Evolutionary conservation across 2,888 invertebrate genomes (phyloP).

Genomic region (Pterobdella sp.): DNA sequence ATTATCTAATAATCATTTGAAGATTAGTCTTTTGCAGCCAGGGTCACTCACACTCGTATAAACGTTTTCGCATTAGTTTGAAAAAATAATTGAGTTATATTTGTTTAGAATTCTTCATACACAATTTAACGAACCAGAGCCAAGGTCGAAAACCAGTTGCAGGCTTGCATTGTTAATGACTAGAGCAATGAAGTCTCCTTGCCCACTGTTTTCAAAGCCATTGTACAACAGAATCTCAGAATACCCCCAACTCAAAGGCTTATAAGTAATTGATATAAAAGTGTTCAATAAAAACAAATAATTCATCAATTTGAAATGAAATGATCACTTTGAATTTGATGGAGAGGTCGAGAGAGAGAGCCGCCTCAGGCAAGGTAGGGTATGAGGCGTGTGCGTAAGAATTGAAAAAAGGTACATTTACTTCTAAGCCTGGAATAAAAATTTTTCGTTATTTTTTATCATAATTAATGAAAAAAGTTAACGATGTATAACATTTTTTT

Average conservation of each 20-base stretch:
- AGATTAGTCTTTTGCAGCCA: too few relatives aligned
- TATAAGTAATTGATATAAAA: neutral
- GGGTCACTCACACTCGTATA: too few relatives aligned
- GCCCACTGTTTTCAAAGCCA: conserved; percentile 2
- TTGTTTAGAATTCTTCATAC: too few relatives aligned
- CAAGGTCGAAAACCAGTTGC: neutral
- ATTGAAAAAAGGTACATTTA: neutral
- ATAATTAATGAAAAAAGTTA: neutral
- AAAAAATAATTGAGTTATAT: too few relatives aligned
- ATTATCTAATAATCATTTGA: too few relatives aligned
- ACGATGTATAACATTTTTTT: too few relatives aligned
- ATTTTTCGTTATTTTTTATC: neutral
- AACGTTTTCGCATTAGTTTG: too few relatives aligned
- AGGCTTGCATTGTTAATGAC: neutral
- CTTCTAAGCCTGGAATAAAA: neutral
- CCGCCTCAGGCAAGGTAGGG: neutral
- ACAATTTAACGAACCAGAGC: conserved; percentile 2
- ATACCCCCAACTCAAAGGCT: neutral
- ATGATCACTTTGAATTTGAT: neutral
- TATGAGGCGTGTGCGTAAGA: neutral
- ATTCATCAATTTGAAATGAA: neutral
- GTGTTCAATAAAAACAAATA: neutral
- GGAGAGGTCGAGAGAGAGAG: neutral
- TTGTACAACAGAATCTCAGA: conserved; percentile 6
- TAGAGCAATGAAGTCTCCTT: neutral